Base-by-base conservation (phyloP, 2,797 vertebrate genomes). In the Euphonia xanthogaster region DNA sequence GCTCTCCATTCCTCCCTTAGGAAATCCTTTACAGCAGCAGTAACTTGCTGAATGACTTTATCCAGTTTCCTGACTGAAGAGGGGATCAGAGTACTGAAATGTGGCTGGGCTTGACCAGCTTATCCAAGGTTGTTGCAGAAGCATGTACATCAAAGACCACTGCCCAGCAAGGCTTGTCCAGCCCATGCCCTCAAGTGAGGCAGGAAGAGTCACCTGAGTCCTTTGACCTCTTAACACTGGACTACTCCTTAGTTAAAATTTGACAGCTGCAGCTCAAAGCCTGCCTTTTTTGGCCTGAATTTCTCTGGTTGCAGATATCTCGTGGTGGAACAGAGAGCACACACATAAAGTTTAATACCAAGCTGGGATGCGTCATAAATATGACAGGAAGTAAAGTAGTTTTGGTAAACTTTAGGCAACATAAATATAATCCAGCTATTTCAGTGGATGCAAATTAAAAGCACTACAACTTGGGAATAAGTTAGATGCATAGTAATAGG, bases 11-110 rank as follows among this genome's bases (percentile, higher is more conserved):
- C 57, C n/a, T 55, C 11, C 82, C 63, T 60, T 53, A 42, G 87
- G 91, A 94, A 95, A 93, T 72, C 85, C 51, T 72, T 86, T 88
- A 58, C 48, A 93, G 76, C 55, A 83, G 71, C 78, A 93, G 54
- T 60, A 79, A 89, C n/a, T 54, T 53, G 81, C 68, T 86, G 85
- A 93, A 86, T 31, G 65, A 86, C 47, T n/a, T 92, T 78, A 80
- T 14, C n/a, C 62, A 90, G 22, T 20, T 66, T 93, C 54, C 73
- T 42, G 30, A 85, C 37, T 66, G 73, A 62, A 75, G 42, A 71
- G 13, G 23, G 35, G 40, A 66, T 12, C 45, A 31, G 35, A 12
- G 17, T n/a, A 92, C n/a, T 73, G 78, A 87, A 73, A 90, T 2
- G 16, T 45, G 42, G 28, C 68, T 78, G 65, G 39, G 31, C 25